A percentile compares a stretch with the other conserved stretches of the same genome.
Evolutionary conservation across 2,113 vertebrate genomes (phyloP).

Genomic region (Poeciliopsis retropinna): DNA sequence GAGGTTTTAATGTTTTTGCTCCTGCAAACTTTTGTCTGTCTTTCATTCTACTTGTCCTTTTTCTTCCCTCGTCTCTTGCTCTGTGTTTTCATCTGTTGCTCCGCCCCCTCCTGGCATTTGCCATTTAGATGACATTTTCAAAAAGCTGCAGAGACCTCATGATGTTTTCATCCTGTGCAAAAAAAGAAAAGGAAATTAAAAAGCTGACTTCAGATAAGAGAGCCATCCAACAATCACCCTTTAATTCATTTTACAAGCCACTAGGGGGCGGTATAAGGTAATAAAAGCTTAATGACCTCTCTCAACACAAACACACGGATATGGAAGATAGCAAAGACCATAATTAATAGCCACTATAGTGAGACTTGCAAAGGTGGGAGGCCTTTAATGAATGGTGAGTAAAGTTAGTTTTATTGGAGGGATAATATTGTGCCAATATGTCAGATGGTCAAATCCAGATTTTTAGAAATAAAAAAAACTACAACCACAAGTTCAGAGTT

Average conservation of each 20-base stretch:
- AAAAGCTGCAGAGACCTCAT: constrained; percentile 97
- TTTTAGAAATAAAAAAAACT: neutral
- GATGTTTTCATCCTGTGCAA: constrained; percentile 93
- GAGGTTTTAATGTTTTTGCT: constrained; percentile 16
- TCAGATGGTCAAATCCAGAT: neutral
- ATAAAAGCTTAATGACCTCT: constrained; percentile 23
- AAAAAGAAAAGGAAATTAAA: constrained; percentile 25
- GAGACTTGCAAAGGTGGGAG: constrained; percentile 1
- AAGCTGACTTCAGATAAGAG: constrained; percentile 15
- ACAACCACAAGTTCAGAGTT: neutral
- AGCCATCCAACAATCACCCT: constrained; percentile 26
- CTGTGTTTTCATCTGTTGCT: constrained; percentile 11
- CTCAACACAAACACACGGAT: constrained; percentile 19
- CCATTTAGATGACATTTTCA: constrained; percentile 92
- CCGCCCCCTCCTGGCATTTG: neutral
- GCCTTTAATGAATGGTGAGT: neutral
- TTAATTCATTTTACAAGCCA: constrained; percentile 53
- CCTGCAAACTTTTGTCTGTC: constrained; percentile 1
- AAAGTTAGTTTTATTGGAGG: constrained; percentile 10
- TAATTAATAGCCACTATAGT: constrained; percentile 37
- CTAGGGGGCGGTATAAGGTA: constrained; percentile 55
- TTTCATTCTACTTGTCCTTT: constrained; percentile 14
- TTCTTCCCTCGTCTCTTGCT: constrained; percentile 5
- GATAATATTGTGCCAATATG: neutral
- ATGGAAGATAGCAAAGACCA: constrained; percentile 19